Evolutionary conservation across 2,888 invertebrate species (phyloP), one percentile per base, ranked within the genome.

Genomic region (Pseudoips prasinana): DNA sequence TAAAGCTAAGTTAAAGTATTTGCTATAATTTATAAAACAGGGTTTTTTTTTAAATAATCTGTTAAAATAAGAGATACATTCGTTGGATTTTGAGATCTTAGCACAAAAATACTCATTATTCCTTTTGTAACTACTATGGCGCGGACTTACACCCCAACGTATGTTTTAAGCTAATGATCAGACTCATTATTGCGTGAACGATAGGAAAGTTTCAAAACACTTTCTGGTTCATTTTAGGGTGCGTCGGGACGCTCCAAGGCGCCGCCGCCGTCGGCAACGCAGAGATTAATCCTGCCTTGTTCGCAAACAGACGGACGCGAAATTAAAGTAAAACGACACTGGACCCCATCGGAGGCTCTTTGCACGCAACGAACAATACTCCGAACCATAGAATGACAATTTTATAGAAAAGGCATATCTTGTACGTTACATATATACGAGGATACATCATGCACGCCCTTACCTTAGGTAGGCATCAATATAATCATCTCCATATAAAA

Each of bases 241-340:
- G 39, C 25, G 22, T 8, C 10, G 23, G 7, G 24, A 22, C 9
- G 14, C 14, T 14, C 14, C 14, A 14, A 14, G 3, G 14, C 14
- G 14, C 14, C 58, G 44, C 35, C n/a, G 60, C 70, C 58, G 44
- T 36, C 53, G 73, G 67, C 70, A 58, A 58, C 61, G 54, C 58
- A 46, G 54, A 61, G 64, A 71, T 73, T 69, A 70, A 70, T 73
- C 54, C 43, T 26, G 41, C 42, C 42, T 39, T 36, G 52, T 43
- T 41, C 42, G 41, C 53, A 47, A 39, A 56, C 59, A 46, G 50
- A 56, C 52, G 33, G 51, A 55, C 38, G 33, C 27, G 33, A 32
- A 44, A 54, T 54, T 54, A 51, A 56, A 60, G 49, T 48, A 50
- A 64, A 58, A 56, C 48, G 51, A 57, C 55, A 52, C 35, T 30